phyloP scores from a whole-genome alignment of 1,140 invertebrate genomes.

The Akabosia matsudoensis region DNA sequence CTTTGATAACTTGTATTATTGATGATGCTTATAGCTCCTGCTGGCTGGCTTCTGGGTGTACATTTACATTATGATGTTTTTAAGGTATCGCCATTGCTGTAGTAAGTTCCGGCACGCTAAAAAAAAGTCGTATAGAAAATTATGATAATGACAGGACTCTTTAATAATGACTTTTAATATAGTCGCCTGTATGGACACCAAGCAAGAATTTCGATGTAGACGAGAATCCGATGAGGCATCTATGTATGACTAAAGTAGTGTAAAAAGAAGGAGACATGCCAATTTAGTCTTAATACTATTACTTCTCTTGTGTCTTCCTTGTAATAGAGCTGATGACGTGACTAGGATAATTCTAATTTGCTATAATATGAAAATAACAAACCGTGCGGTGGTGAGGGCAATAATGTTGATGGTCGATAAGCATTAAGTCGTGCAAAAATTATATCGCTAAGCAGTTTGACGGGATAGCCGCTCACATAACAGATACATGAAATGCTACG shows the following conservation, averaged over 20 bases:
- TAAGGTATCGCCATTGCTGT: background rate
- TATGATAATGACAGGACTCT: constrained; percentile 15
- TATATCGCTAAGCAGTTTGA: too few relatives aligned
- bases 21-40: too few relatives aligned
- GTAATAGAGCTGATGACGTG: background rate
- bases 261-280: background rate
- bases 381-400: background rate
- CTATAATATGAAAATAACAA: background rate
- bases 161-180: constrained; percentile 22
- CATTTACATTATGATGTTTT: too few relatives aligned
- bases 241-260: background rate
- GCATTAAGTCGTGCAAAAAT: too few relatives aligned
- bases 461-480: too few relatives aligned
- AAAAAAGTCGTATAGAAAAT: constrained; percentile 20
- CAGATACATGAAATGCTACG: too few relatives aligned
- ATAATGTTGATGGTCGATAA: background rate
- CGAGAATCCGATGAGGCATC: too few relatives aligned
- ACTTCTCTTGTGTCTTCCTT: background rate
- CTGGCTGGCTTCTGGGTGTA: too few relatives aligned
- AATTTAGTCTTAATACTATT: background rate
- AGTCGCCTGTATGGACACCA: background rate
- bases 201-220: background rate
- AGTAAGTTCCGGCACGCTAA: constrained; percentile 9
- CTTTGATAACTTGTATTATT: too few relatives aligned
- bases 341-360: background rate